phyloP scores from a whole-genome alignment of 2,113 vertebrate genomes.

The Pampusana beccarii region DNA sequence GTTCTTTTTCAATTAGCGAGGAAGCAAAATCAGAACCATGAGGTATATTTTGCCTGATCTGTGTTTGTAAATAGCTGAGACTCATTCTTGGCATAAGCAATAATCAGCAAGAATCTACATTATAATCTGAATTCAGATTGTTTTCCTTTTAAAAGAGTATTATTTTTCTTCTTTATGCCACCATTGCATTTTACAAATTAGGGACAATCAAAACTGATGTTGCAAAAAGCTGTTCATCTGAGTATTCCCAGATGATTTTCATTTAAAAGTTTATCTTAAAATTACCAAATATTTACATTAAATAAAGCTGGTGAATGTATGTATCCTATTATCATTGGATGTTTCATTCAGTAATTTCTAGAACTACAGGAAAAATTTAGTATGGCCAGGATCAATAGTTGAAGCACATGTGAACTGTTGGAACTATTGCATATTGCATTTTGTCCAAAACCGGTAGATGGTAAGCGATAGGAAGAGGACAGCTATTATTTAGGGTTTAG shows the following conservation, averaged over 20 bases:
- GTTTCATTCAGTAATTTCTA: neutral
- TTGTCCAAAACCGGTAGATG: neutral
- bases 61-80: neutral
- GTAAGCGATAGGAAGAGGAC: neutral
- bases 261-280: neutral
- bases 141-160: neutral
- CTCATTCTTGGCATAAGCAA: neutral
- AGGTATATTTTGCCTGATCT: neutral
- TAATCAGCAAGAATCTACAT: neutral
- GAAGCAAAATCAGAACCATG: neutral
- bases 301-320: fast-evolving
- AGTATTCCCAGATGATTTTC: neutral
- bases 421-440: neutral
- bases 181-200: neutral
- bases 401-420: neutral
- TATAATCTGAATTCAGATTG: neutral
- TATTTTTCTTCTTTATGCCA: neutral
- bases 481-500: neutral
- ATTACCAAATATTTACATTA: neutral
- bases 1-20: neutral
- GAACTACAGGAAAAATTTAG: neutral
- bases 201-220: neutral
- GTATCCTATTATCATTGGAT: neutral
- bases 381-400: neutral
- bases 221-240: neutral